Evolutionary conservation across 2,797 vertebrate species (phyloP), one percentile per base, ranked within the genome.

Genomic region (Cottoperca gobio): DNA sequence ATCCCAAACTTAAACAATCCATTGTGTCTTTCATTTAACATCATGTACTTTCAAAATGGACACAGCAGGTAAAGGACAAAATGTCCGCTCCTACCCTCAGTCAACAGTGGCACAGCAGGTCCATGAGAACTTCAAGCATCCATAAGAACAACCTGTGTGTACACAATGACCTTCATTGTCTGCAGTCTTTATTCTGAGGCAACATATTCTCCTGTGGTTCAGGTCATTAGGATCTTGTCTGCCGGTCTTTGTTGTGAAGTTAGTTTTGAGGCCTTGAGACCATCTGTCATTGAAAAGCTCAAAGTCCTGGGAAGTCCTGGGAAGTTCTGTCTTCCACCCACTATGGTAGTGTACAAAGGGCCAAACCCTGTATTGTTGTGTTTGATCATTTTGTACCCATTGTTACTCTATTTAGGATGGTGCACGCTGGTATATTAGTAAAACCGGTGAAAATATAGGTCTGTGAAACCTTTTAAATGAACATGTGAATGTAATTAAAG

Each of bases 291-390:
- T 82, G 54, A 87, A 83, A 61, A 81, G 65, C 19, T 71, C 40
- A 45, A 55, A 85, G 71, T n/a, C n/a, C n/a, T n/a, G 80, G 57
- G 23, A n/a, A n/a, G 75, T 84, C 76, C 78, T 75, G 80, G 57
- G 23, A 73, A 73, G 71, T 63, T 76, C 57, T 70, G 26, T 63
- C 67, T 62, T 80, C 50, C 61, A 54, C 35, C 59, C 64, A 39
- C 60, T 37, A n/a, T 79, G 35, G 57, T 13, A 1, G 35, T 14
- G 33, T 16, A 75, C 62, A 82, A 84, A 85, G 24, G 60, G 49
- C 73, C 73, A 46, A 79, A 24, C 81, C 88, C 67, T 79, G 48
- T 40, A 70, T 81, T 91, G 79, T 84, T 78, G 59, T 39, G 65
- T 80, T 67, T 82, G 59, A 78, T 84, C 55, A 61, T 64, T 78